Conservation (phyloP, 2,888 invertebrate species). For the Alentia gelatinosa region DNA sequence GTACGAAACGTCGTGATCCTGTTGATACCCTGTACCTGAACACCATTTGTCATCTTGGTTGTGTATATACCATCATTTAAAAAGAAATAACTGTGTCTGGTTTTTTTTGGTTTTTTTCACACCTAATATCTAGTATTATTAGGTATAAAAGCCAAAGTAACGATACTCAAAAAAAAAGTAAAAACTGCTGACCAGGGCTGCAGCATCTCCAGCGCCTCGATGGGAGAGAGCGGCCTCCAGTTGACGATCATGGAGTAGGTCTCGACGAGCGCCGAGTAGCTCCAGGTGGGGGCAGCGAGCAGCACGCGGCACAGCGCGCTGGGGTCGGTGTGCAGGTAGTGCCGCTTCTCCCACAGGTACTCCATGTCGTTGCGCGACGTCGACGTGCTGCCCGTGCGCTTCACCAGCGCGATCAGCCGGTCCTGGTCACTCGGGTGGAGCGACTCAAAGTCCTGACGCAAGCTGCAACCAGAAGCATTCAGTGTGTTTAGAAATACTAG, state of each 20-base stretch:
- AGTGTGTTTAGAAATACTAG: no score
- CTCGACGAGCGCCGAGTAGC: conserved; percentile 91
- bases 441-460: conserved; percentile 69
- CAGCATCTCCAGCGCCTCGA: conserved; percentile 94
- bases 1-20: no score
- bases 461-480: conserved; percentile 58
- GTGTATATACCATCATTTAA: no score
- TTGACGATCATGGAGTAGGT: conserved; percentile 91
- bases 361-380: conserved; percentile 77
- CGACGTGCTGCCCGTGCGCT: neutral
- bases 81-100: no score
- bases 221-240: conserved; percentile 92
- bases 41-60: no score
- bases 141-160: no score
- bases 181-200: conserved; percentile 92
- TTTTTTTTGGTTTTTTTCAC: no score
- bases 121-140: no score
- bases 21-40: no score
- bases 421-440: conserved; percentile 78
- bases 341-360: conserved; percentile 95
- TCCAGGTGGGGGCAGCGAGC: conserved; percentile 86
- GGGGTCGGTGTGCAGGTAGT: conserved; percentile 91
- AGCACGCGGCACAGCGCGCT: conserved; percentile 85
- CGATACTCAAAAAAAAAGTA: no score
- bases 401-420: conserved; percentile 72